A percentile compares a stretch with the other conserved stretches of the same genome.
Evolutionary conservation across 1,140 invertebrate genomes (phyloP).

Genomic region (Antheraea pernyi): DNA sequence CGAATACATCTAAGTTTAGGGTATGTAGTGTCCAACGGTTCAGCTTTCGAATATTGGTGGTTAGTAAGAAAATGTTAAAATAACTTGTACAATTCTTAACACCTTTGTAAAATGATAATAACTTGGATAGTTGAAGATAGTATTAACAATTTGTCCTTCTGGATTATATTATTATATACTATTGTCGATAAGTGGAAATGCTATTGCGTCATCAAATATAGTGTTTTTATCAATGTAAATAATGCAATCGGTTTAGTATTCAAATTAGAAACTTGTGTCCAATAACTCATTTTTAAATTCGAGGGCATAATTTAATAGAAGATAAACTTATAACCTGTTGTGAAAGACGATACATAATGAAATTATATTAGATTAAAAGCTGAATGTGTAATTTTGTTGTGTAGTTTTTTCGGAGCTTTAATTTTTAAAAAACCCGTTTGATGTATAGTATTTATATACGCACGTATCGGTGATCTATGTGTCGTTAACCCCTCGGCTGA

Average conservation of each 20-base stretch:
- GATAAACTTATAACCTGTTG: slow-evolving; percentile 52
- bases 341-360: slow-evolving; percentile 73
- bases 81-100: no score
- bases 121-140: neutral
- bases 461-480: neutral
- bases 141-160: neutral
- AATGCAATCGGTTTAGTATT: slow-evolving; percentile 22
- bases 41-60: slow-evolving; percentile 78
- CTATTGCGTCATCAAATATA: neutral
- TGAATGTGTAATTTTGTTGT: slow-evolving; percentile 7
- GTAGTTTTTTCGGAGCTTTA: slow-evolving; percentile 46
- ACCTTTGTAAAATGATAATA: neutral
- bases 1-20: slow-evolving; percentile 58
- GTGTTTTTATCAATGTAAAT: slow-evolving; percentile 38
- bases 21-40: slow-evolving; percentile 58
- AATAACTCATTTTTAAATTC: slow-evolving; percentile 31
- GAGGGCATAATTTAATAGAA: neutral
- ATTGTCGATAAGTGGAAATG: neutral
- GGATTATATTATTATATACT: no score
- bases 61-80: neutral
- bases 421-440: slow-evolving; percentile 21
- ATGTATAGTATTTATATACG: neutral
- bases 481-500: no score
- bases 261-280: slow-evolving; percentile 25
- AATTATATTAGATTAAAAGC: slow-evolving; percentile 51